These are phyloP conservation scores for Stichopus horrens DNA, from an alignment of 53 echinoderm and acorn worm genomes.

Conservation along the genomic window DNA sequence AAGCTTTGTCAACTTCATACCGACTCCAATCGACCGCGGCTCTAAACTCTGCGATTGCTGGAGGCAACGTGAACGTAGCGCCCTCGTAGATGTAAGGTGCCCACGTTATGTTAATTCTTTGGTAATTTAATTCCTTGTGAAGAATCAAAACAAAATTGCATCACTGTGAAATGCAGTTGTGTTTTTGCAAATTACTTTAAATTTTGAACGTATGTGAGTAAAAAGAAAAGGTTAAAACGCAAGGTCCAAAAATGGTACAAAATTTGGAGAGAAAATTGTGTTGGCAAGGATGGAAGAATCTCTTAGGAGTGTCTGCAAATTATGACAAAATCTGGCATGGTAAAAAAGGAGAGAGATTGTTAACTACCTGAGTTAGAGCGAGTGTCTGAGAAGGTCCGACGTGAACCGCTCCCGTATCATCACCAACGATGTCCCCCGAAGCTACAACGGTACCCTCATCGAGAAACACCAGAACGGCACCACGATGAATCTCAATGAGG, in stretches of 20 bases:
- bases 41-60: constrained; percentile 77
- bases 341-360: no score
- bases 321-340: no score
- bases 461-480: constrained; percentile 68
- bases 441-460: constrained; percentile 63
- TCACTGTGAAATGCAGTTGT: no score
- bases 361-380: constrained; percentile 70
- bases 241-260: no score
- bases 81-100: constrained; percentile 86
- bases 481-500: constrained; percentile 78
- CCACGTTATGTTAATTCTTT: constrained; percentile 73
- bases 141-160: no score
- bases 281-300: no score
- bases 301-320: no score
- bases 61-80: constrained; percentile 67
- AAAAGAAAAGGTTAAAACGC: no score
- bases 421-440: constrained; percentile 65
- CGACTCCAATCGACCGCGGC: constrained; percentile 75
- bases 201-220: no score
- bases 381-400: constrained; percentile 75
- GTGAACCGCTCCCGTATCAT: constrained; percentile 82
- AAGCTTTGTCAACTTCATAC: constrained; percentile 10
- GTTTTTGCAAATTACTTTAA: no score
- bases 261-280: no score
- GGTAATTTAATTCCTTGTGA: constrained; percentile 73